Percentiles rank a stretch among this genome's conserved stretches.
These are phyloP conservation scores for Petrocephalus zakoni DNA, from an alignment of 2,113 vertebrate genomes.

Conservation along the genomic window DNA sequence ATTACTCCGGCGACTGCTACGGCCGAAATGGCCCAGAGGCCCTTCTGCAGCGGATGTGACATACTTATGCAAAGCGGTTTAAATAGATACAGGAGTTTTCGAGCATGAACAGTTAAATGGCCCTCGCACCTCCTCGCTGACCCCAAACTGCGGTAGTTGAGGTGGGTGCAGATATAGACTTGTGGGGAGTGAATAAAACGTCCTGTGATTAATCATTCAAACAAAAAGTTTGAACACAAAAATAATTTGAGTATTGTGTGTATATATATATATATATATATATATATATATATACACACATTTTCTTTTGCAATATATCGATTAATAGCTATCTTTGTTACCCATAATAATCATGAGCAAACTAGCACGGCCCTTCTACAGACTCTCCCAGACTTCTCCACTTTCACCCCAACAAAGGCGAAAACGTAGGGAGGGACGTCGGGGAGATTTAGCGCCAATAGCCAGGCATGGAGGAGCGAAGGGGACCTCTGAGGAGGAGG, in stretches of 20 bases:
- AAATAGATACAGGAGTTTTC: background rate
- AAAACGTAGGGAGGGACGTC: background rate
- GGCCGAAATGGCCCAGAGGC: background rate
- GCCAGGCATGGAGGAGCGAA: background rate
- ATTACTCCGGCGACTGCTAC: background rate
- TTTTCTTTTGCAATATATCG: background rate
- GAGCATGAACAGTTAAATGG: background rate
- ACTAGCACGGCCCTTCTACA: background rate
- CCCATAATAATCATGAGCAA: background rate
- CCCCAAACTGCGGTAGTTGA: background rate
- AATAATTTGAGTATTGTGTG: too few relatives aligned
- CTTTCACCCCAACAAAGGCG: background rate
- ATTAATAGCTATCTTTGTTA: background rate
- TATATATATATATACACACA: too few relatives aligned
- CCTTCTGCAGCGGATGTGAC: background rate
- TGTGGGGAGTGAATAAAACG: background rate
- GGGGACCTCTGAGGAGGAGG: conserved; percentile 49
- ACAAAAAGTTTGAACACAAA: too few relatives aligned
- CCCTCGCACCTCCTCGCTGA: background rate
- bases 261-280: too few relatives aligned
- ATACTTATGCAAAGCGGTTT: background rate
- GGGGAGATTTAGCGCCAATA: background rate
- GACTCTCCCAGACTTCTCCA: background rate
- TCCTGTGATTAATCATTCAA: background rate
- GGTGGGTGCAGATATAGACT: background rate